A percentile compares a stretch with the other conserved stretches of the same genome.
Evolutionary conservation across 2,113 vertebrate species (phyloP).

Genomic region (Oreochromis aureus): DNA sequence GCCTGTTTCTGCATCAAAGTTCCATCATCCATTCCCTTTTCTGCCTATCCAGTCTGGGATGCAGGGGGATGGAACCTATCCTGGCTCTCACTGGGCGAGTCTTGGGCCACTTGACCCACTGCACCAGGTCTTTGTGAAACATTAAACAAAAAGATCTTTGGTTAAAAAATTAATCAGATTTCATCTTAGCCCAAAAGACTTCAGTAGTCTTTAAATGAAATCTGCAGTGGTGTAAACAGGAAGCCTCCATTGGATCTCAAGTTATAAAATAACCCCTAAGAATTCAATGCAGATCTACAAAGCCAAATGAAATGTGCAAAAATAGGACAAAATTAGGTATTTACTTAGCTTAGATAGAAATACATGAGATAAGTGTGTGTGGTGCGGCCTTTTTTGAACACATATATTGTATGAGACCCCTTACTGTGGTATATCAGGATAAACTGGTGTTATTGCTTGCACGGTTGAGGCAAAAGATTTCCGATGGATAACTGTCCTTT

Average conservation of each 20-base stretch:
- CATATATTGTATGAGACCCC: accelerated
- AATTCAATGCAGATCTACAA: background rate
- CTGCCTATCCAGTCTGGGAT: background rate
- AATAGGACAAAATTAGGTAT: background rate
- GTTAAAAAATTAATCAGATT: background rate
- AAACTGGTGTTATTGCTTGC: background rate
- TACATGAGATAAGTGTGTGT: background rate
- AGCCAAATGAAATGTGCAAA: background rate
- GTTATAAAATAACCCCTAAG: background rate
- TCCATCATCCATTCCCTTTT: background rate
- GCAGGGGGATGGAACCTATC: accelerated
- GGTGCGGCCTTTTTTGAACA: background rate
- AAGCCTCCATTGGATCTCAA: background rate
- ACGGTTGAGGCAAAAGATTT: background rate
- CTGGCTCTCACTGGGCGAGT: accelerated
- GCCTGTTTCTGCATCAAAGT: background rate
- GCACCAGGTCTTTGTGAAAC: background rate
- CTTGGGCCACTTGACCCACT: background rate
- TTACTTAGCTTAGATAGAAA: background rate
- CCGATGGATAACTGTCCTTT: background rate
- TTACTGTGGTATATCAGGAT: background rate
- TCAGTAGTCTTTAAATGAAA: background rate
- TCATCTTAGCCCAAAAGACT: background rate
- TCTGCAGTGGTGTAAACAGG: background rate
- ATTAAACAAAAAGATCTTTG: background rate